A percentile compares a stretch with the other conserved stretches of the same genome.
Evolutionary conservation across 2,888 invertebrate genomes (phyloP).

Genomic region (Amphimallon solstitiale): DNA sequence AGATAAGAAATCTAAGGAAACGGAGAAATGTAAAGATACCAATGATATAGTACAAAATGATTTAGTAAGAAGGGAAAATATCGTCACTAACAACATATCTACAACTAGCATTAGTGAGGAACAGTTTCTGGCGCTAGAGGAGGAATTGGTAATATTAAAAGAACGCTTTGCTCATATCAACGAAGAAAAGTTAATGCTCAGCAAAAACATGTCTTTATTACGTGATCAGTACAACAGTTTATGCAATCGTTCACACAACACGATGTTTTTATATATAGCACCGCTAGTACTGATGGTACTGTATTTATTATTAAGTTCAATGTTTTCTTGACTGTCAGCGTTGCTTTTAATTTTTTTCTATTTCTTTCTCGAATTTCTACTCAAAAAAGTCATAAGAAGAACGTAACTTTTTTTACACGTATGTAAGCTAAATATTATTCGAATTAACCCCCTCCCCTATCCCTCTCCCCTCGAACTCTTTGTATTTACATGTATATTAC

Average conservation of each 20-base stretch:
- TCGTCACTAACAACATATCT: constrained; percentile 40
- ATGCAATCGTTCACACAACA: constrained; percentile 70
- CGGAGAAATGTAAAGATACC: constrained; percentile 6
- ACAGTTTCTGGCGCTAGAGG: constrained; percentile 73
- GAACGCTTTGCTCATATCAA: constrained; percentile 75
- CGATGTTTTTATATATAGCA: constrained; percentile 68
- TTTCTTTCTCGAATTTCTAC: constrained; percentile 59
- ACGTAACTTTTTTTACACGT: constrained; percentile 48
- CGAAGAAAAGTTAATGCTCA: constrained; percentile 71
- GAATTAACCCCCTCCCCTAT: constrained; percentile 11
- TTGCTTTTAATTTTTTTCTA: constrained; percentile 61
- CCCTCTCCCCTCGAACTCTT: not conserved
- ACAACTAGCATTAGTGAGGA: constrained; percentile 56
- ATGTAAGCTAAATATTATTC: constrained; percentile 20
- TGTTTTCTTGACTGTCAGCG: constrained; percentile 73
- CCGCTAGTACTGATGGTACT: constrained; percentile 69
- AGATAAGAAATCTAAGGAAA: constrained; percentile 19
- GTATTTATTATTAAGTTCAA: constrained; percentile 70
- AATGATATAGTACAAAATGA: constrained; percentile 30
- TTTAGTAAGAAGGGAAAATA: constrained; percentile 17
- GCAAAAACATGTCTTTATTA: constrained; percentile 69
- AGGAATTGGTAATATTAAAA: constrained; percentile 78
- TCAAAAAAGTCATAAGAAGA: constrained; percentile 60
- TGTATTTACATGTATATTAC: constrained; percentile 33
- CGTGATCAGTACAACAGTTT: constrained; percentile 70